These are phyloP conservation scores for Carduelis carduelis DNA, from an alignment of 2,797 vertebrate genomes.

Conservation along the genomic window DNA sequence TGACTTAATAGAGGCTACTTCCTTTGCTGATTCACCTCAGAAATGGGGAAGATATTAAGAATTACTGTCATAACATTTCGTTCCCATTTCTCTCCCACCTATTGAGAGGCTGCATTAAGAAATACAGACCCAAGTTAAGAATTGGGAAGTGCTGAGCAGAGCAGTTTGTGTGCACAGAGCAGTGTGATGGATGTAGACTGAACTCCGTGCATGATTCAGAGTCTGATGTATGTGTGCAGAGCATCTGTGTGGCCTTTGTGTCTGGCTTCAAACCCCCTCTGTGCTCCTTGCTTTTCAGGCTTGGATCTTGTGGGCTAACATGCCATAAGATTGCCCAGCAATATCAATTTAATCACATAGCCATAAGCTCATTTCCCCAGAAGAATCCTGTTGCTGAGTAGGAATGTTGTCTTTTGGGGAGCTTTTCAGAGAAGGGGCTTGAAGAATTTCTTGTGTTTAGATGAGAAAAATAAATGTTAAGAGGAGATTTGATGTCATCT, in stretches of 20 bases:
- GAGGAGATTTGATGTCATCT: not conserved
- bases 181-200: not conserved
- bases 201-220: fast-evolving
- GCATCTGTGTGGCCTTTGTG: not conserved
- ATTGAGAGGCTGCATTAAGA: not conserved
- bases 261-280: not conserved
- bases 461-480: not conserved
- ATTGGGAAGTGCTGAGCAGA: not conserved
- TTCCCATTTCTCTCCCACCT: not conserved
- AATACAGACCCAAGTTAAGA: not conserved
- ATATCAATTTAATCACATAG: not conserved
- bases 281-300: not conserved
- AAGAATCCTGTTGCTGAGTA: not conserved
- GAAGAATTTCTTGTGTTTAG: not conserved
- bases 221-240: not conserved
- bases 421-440: not conserved
- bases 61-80: not conserved
- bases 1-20: not conserved
- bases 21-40: not conserved
- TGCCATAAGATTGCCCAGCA: not conserved
- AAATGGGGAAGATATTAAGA: not conserved
- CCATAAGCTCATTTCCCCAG: not conserved
- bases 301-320: not conserved
- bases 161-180: not conserved
- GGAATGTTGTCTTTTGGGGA: not conserved